Base-by-base conservation (phyloP, 2,113 vertebrate species). In the Stegostoma tigrinum region DNA sequence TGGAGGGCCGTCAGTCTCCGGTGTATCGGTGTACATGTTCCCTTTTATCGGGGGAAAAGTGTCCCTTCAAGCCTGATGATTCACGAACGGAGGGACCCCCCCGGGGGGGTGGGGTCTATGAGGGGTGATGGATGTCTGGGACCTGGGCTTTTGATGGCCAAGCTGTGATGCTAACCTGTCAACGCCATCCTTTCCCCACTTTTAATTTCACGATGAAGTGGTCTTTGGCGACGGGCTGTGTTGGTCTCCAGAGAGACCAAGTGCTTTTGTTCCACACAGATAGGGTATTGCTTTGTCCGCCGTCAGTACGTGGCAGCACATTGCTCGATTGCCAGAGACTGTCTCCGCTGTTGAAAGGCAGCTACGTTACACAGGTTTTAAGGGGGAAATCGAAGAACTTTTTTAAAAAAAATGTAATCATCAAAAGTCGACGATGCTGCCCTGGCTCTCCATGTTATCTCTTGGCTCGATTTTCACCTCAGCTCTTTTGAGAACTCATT, bases 261-360 rank as follows among this genome's bases (percentile, higher is more conserved):
- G 67, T 70, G 61, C 64, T 94, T 42, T 94, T 94, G 91, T 68
- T 42, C n/a, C 38, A 68, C 91, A 70, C n/a, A 45, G 45, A 70
- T 48, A 95, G 38, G 52, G 19, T 70, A 48, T 15, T 72, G 68
- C 94, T 95, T 95, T 95, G 94, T 95, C 68, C 67, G 45, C 94
- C 66, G 72, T 48, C 48, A 17, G 68, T 95, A 95, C 94, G 94
- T 95, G 94, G 94, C 93, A 94, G n/a, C 38, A 48, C 66, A 90
- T 34, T 38, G 55, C 15, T 93, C 21, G 15, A 2, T 67, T 93
- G 61, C 61, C 89, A 66, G 61, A 64, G 19, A 66, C 61, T 66
- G 61, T 24, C 61, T 93, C 55, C 1, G 38, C 34, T 64, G 55
- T 15, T 34, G 19, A 90, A 23, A 90, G 55, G 23, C 30, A 0